Evolutionary conservation across 92 coral and sea anemone genomes (phyloP).

Genomic region (Parazoanthus swiftii): DNA sequence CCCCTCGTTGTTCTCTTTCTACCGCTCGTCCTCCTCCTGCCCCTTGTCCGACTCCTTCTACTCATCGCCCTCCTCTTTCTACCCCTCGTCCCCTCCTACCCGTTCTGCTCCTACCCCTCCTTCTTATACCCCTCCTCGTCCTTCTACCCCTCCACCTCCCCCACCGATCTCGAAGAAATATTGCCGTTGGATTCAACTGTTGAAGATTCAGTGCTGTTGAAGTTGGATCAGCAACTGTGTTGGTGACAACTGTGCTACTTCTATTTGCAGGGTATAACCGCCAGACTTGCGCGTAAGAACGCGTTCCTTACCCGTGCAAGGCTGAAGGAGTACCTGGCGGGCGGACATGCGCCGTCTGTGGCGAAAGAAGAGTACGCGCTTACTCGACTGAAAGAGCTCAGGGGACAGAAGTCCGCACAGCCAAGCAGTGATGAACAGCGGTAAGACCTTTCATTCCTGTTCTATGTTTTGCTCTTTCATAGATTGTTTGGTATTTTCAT

Average conservation of each 20-base stretch:
- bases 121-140: no score
- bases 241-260: neutral
- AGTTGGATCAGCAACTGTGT: neutral
- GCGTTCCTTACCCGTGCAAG: conserved; percentile 92
- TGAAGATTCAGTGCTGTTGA: neutral
- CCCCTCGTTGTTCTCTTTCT: no score
- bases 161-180: no score
- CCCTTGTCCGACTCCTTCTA: neutral
- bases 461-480: neutral
- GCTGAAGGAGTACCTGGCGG: conserved; percentile 85
- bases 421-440: conserved; percentile 52
- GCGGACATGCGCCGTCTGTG: conserved; percentile 82
- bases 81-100: no score
- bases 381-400: conserved; percentile 81
- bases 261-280: conserved; percentile 74
- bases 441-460: conserved; percentile 23
- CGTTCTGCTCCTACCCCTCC: no score
- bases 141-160: no score
- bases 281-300: conserved; percentile 87
- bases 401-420: conserved; percentile 66
- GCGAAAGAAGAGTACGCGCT: conserved; percentile 83
- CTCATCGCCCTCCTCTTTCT: no score
- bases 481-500: neutral
- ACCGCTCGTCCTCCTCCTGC: no score
- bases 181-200: neutral